Evolutionary conservation across 2,113 vertebrate genomes (phyloP), one percentile per base, ranked within the genome.

Genomic region (Dromas ardeola): DNA sequence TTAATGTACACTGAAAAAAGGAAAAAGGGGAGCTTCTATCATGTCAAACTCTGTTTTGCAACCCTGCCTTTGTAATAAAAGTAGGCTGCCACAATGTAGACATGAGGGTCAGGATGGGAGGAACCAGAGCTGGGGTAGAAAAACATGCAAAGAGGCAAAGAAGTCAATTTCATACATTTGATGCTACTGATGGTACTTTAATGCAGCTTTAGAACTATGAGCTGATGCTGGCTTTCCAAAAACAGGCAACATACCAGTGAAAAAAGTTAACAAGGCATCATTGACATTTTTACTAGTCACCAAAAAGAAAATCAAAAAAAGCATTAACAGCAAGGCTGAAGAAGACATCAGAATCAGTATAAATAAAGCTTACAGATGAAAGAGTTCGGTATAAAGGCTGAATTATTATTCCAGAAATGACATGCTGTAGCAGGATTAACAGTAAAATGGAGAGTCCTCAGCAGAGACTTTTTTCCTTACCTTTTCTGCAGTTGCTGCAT

Each of bases 401-500:
- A 86, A 56, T 36, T 65, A 32, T 42, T 83, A 63, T 47, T 85
- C 42, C 92, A 81, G 45, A 81, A 18, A 82, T 52, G 5, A 89
- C 15, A 6, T 15, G 19, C 32, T 56, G 50, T 55, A 85, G 43
- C 45, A 86, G 55, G 58, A 65, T 23, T 22, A 82, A 59, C 26
- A 79, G 6, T 55, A 40, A 55, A 92, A 88, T 1, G 5, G 22
- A 67, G n/a, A 56, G 27, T 47, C 2, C 23, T 30, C 32, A 59
- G 58, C 32, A 50, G 9, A 67, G 43, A 49, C 3, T 13, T 70
- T 61, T 66, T 50, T 11, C 50, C 14, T 7, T 93, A 98, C 97
- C 95, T 98, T 97, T 86, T 93, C 53, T 3, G 52, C 38, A 36
- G 53, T 23, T 58, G 91, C 40, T 71, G 45, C 73, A 86, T 74